Evolutionary conservation across 2,888 invertebrate genomes (phyloP).

Genomic region (Habroteleia sp.): DNA sequence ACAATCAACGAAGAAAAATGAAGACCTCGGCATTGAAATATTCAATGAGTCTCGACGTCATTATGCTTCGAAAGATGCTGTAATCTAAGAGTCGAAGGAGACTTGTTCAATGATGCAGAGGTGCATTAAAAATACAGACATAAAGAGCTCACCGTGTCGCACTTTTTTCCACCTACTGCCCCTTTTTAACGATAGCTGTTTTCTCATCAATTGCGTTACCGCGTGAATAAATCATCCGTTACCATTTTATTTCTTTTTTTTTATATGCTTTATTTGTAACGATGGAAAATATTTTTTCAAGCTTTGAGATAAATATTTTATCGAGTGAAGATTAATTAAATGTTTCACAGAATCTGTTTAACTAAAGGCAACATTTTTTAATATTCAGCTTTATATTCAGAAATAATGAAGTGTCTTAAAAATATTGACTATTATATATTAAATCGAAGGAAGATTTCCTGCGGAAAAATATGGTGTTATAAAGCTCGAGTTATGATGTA

Average conservation of each 20-base stretch:
- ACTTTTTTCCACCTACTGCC: slow-evolving; percentile 63
- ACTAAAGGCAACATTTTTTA: slow-evolving; percentile 24
- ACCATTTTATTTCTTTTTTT: slow-evolving; percentile 14
- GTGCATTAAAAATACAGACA: slow-evolving; percentile 66
- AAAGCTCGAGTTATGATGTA: slow-evolving; percentile 80
- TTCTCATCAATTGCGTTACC: slow-evolving; percentile 59
- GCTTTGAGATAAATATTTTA: slow-evolving; percentile 28
- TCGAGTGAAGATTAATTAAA: slow-evolving; percentile 27
- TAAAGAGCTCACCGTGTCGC: slow-evolving; percentile 63
- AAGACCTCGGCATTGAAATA: slow-evolving; percentile 78
- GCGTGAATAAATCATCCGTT: slow-evolving; percentile 57
- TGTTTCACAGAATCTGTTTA: not conserved
- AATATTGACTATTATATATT: slow-evolving; percentile 34
- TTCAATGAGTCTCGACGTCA: slow-evolving; percentile 72
- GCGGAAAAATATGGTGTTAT: slow-evolving; percentile 80
- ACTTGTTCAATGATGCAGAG: slow-evolving; percentile 67
- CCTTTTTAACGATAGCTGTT: slow-evolving; percentile 63
- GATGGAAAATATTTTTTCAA: slow-evolving; percentile 17
- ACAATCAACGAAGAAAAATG: slow-evolving; percentile 78
- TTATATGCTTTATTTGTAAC: slow-evolving; percentile 18
- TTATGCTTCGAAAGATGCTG: slow-evolving; percentile 66
- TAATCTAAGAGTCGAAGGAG: slow-evolving; percentile 65
- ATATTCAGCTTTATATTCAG: slow-evolving; percentile 12
- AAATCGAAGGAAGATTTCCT: slow-evolving; percentile 53
- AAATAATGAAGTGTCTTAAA: slow-evolving; percentile 27